Percentiles rank a stretch among this genome's conserved stretches.
Evolutionary conservation across 2,888 invertebrate species (phyloP).

Genomic region (Clostera curtula): DNA sequence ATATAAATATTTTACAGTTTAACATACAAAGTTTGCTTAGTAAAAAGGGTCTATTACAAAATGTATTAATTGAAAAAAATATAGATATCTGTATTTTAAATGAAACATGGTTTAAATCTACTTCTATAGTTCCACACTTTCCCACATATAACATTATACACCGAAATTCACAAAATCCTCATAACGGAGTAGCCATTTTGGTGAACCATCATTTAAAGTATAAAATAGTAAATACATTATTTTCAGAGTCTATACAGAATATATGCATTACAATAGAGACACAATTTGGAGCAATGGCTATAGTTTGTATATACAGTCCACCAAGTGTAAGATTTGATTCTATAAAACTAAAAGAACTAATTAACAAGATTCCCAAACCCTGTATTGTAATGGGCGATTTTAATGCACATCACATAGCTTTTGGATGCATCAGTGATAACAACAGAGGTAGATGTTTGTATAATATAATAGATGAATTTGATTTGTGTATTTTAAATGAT

Average conservation of each 20-base stretch:
- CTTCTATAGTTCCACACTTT: too few species aligned
- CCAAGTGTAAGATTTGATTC: not conserved
- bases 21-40: too few species aligned
- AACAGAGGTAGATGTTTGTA: not conserved
- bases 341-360: slow-evolving; percentile 1
- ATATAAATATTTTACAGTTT: too few species aligned
- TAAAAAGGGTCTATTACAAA: too few species aligned
- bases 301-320: slow-evolving; percentile 3
- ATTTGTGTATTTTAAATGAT: slow-evolving; percentile 3
- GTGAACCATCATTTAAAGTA: slow-evolving; percentile 2
- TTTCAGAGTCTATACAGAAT: slow-evolving; percentile 2
- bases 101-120: too few species aligned
- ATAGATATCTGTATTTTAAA: too few species aligned
- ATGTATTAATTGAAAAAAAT: too few species aligned
- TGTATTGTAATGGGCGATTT: slow-evolving; percentile 1
- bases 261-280: not conserved
- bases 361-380: not conserved
- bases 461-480: slow-evolving; percentile 1
- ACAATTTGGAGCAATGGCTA: not conserved
- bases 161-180: too few species aligned
- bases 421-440: slow-evolving; percentile 9
- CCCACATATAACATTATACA: too few species aligned
- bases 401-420: too few species aligned
- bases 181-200: too few species aligned
- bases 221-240: not conserved